Evolutionary conservation across 2,888 invertebrate species (phyloP).

Genomic region (Agrochola lychnidis): DNA sequence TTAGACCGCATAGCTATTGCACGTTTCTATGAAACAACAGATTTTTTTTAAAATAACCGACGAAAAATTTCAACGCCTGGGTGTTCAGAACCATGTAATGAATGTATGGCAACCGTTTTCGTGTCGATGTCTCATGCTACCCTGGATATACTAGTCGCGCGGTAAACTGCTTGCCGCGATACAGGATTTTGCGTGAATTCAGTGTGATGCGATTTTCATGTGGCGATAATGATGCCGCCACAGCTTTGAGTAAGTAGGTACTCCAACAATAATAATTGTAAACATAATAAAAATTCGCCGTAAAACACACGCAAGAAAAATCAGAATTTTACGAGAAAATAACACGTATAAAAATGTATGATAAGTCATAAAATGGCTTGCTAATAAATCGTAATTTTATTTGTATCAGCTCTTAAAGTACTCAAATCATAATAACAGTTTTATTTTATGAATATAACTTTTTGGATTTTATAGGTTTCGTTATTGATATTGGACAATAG

Average conservation of each 20-base stretch:
- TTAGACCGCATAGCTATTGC: too few species aligned
- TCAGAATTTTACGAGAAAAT: slow-evolving; percentile 43
- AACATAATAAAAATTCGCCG: slow-evolving; percentile 22
- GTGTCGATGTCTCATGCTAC: too few species aligned
- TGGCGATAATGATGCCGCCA: too few species aligned
- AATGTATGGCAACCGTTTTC: too few species aligned
- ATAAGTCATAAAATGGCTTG: slow-evolving; percentile 42
- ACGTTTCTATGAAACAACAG: too few species aligned
- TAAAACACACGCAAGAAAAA: slow-evolving; percentile 40
- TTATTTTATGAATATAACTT: slow-evolving; percentile 26
- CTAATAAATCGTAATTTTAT: slow-evolving; percentile 40
- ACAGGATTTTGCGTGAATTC: too few species aligned
- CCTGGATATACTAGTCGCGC: too few species aligned
- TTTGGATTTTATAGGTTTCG: slow-evolving; percentile 4
- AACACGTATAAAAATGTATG: slow-evolving; percentile 22
- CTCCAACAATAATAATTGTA: slow-evolving; percentile 33
- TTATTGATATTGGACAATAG: not conserved
- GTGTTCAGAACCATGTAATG: too few species aligned
- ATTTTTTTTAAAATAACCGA: too few species aligned
- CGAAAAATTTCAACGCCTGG: too few species aligned
- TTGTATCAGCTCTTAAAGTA: slow-evolving; percentile 25
- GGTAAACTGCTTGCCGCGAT: too few species aligned
- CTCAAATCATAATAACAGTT: slow-evolving; percentile 32
- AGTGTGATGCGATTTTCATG: too few species aligned
- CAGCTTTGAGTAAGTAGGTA: not conserved